Base-by-base conservation (phyloP, 2,888 invertebrate genomes). In the Cerceris rybyensis region DNA sequence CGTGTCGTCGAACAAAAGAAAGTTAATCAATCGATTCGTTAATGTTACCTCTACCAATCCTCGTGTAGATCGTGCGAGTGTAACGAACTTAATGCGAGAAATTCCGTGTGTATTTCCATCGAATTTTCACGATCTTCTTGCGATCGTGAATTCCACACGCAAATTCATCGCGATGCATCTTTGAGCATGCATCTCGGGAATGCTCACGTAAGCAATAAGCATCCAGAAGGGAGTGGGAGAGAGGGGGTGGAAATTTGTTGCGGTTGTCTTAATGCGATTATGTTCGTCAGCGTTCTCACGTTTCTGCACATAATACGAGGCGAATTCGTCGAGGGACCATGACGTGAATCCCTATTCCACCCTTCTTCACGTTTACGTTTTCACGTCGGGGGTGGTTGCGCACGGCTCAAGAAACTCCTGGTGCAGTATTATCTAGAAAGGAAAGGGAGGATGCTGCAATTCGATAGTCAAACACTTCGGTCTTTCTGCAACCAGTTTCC, bases 251-350 rank as follows among this genome's bases (percentile, higher is more conserved):
- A 78, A 82, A 82, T 82, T 82, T 81, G 81, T 85, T 79, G 78
- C 79, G 70, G 72, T 28, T 28, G 28, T 78, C 72, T 81, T 85
- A 85, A 85, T 85, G 68, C 78, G 80, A 78, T 80, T 80, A 78
- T 58, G 80, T 68, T 80, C 80, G 74, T 80, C 78, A 74, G 74
- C 74, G 78, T 70, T 78, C 67, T 43, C 79, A 54, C 68, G 73
- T 71, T 69, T 43, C 28, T 9, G 61, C 52, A 61, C 71, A 84
- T 84, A 84, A 84, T 84, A 60, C 74, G 61, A 60, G 64, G 63
- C 75, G 79, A 84, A 84, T 79, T 75, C 70, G 84, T 72, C 78
- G 71, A 28, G 65, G 65, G 46, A 54, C 14, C 63, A 50, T 46
- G 28, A 28, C 54, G 28, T 39, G 16, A 42, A 14, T 28, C 52